Percentiles rank a stretch among this genome's conserved stretches.
Conservation (phyloP, 2,888 invertebrate species). For the Yponomeuta malinellus region DNA sequence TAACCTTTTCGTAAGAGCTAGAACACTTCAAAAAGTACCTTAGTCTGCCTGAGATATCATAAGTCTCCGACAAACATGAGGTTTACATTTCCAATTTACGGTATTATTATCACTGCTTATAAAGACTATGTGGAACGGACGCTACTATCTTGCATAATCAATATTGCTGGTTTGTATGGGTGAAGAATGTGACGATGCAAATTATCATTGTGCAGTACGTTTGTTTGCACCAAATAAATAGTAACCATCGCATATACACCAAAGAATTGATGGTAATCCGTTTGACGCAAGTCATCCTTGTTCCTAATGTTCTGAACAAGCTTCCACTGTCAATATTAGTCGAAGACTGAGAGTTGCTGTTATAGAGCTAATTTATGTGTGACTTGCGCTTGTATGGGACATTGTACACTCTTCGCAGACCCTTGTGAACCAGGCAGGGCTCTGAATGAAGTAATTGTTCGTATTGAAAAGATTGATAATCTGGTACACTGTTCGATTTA, state of each 20-base stretch:
- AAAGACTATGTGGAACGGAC: too few species aligned
- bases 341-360: not conserved
- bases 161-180: too few species aligned
- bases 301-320: too few species aligned
- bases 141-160: too few species aligned
- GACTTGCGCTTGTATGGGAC: constrained; percentile 5
- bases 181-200: too few species aligned
- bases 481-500: not conserved
- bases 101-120: too few species aligned
- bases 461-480: not conserved
- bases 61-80: not conserved
- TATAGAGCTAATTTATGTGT: constrained; percentile 12
- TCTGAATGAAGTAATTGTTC: not conserved
- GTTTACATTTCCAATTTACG: not conserved
- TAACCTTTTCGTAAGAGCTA: not conserved
- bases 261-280: too few species aligned
- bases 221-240: too few species aligned
- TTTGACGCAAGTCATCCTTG: too few species aligned
- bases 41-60: not conserved
- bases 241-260: too few species aligned
- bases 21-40: not conserved
- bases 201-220: too few species aligned
- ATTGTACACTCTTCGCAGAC: not conserved
- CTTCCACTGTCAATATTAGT: constrained; percentile 7
- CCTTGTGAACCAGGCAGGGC: not conserved